A percentile compares a stretch with the other conserved stretches of the same genome.
Evolutionary conservation across 2,888 invertebrate genomes (phyloP).

Genomic region (Chorisops tibialis): DNA sequence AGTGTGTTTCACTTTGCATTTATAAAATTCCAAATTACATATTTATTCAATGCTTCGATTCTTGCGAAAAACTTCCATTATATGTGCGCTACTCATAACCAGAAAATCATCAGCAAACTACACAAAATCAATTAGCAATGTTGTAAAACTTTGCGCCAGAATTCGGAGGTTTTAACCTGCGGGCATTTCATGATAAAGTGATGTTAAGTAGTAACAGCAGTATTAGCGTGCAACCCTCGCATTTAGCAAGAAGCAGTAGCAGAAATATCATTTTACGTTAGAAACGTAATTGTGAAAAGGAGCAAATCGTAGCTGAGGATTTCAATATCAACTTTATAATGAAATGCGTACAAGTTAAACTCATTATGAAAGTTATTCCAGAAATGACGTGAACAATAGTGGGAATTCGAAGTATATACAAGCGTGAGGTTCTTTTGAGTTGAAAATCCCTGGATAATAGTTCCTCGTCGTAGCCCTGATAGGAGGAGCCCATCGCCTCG

Average conservation of each 20-base stretch:
- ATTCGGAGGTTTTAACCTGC: slow-evolving; percentile 10
- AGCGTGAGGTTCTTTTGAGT: not conserved
- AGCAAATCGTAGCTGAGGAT: too few species aligned
- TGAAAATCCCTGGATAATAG: slow-evolving; percentile 16
- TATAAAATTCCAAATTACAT: too few species aligned
- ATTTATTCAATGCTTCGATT: too few species aligned
- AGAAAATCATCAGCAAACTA: too few species aligned
- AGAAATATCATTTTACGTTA: too few species aligned
- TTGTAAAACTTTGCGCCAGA: slow-evolving; percentile 6
- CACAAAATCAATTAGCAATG: slow-evolving; percentile 19
- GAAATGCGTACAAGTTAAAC: slow-evolving; percentile 22
- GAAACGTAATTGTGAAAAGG: too few species aligned
- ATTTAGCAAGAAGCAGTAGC: too few species aligned
- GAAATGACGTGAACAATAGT: slow-evolving; percentile 22
- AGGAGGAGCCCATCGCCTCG: not conserved
- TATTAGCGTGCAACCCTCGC: too few species aligned
- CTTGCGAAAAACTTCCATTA: too few species aligned
- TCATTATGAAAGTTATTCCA: slow-evolving; percentile 19
- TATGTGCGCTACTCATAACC: too few species aligned
- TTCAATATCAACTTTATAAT: not conserved
- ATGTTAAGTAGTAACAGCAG: not conserved
- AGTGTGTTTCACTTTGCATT: too few species aligned
- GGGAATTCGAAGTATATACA: not conserved
- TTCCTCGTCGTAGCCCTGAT: slow-evolving; percentile 6
- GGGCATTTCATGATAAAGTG: slow-evolving; percentile 18